Evolutionary conservation across 2,797 vertebrate genomes (phyloP), one percentile per base, ranked within the genome.

Genomic region (Botia almorhae): DNA sequence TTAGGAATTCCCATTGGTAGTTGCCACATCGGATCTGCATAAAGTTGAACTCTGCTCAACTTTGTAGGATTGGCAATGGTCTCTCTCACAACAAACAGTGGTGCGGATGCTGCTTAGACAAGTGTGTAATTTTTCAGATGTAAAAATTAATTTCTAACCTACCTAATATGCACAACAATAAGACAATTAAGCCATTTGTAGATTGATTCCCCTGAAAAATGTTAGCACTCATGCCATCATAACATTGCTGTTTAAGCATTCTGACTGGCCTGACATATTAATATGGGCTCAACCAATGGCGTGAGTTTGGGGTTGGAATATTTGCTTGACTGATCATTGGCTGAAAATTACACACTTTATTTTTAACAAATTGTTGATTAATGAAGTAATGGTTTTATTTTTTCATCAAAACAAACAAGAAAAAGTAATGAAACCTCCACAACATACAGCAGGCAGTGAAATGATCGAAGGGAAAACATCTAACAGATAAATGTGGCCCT

Each of bases 371-470:
- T 19, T 17, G 55, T 68, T 8, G 36, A 8, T 50, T 21, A 69
- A 76, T 69, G 14, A 48, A 69, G 21, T 63, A 51, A 69, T 23
- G 48, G 69, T 8, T 56, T 64, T 0, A 39, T 68, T 51, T 39
- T n/a, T 71, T 51, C 48, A n/a, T 16, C 13, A 63, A 46, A 78
- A 69, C 50, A 17, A 23, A 80, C 67, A 64, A 63, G 19, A 63
- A 50, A 60, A 85, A 76, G 69, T 60, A 69, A 71, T 68, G 82
- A 76, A 85, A 85, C 83, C 85, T 87, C 85, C 85, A 87, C 78
- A 72, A 81, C 80, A 80, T 60, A 69, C 84, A 78, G 81, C 50
- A 8, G 81, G 79, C 80, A 63, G 46, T 78, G 79, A 76, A 73
- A 80, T 79, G 74, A 68, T 19, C 19, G 50, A 50, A 69, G 55